Evolutionary conservation across 1,140 invertebrate genomes (phyloP).

Genomic region (Melipona quadrifasciata): DNA sequence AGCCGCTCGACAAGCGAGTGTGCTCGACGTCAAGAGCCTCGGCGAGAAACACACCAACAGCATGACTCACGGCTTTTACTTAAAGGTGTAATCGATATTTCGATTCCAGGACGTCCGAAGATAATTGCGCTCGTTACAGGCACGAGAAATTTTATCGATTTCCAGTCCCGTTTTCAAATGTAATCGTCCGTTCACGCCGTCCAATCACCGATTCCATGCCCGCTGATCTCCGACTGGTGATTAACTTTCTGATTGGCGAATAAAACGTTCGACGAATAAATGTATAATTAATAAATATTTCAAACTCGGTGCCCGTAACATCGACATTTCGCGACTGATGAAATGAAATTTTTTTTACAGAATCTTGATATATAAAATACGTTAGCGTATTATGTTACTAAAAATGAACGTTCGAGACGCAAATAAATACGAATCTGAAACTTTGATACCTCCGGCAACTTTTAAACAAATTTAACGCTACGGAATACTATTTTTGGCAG

Average conservation of each 20-base stretch:
- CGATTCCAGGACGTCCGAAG: constrained; percentile 35
- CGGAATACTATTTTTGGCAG: constrained; percentile 31
- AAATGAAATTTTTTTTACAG: neutral
- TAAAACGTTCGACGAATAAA: neutral
- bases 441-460: neutral
- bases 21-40: constrained; percentile 46
- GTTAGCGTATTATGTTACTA: neutral
- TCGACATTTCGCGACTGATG: neutral
- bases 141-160: constrained; percentile 49
- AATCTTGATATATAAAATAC: neutral
- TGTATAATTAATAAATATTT: neutral
- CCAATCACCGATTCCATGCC: constrained; percentile 17
- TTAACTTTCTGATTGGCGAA: neutral
- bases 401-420: neutral
- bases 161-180: neutral
- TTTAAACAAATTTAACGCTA: constrained; percentile 15
- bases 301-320: neutral
- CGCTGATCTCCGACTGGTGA: constrained; percentile 21
- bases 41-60: constrained; percentile 31
- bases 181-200: constrained; percentile 37
- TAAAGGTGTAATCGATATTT: constrained; percentile 53
- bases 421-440: neutral
- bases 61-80: constrained; percentile 20
- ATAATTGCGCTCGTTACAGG: constrained; percentile 50
- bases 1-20: constrained; percentile 35